Conservation (phyloP, 2,113 vertebrate genomes). For the Hepsetus odoe region DNA sequence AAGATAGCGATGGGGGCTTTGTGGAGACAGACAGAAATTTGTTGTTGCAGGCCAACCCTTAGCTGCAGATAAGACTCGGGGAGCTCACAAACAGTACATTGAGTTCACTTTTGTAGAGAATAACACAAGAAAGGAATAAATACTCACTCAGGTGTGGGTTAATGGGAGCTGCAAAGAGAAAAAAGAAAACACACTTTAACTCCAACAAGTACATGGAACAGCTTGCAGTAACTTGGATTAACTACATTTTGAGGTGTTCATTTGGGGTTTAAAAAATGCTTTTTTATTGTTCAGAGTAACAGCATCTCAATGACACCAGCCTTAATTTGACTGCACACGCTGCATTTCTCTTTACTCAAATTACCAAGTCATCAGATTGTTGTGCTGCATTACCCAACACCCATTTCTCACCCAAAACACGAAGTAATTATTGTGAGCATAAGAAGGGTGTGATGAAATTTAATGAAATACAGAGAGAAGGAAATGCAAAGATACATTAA, state of each 20-base stretch:
- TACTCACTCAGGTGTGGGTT: slow-evolving; percentile 86
- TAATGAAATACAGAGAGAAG: slow-evolving; percentile 4
- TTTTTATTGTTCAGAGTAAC: background rate
- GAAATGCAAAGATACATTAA: slow-evolving; percentile 13
- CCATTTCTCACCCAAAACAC: background rate
- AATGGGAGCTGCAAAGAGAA: slow-evolving; percentile 75
- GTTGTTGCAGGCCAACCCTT: background rate
- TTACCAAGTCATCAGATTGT: background rate
- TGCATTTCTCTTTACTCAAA: background rate
- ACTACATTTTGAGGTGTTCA: background rate
- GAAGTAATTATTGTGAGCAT: slow-evolving; percentile 7
- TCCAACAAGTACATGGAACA: slow-evolving; percentile 8
- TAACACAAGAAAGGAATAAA: background rate
- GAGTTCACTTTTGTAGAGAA: background rate
- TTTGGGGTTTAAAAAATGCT: background rate
- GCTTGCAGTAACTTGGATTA: background rate
- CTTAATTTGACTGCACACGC: background rate
- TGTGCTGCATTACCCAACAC: background rate
- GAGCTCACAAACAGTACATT: background rate
- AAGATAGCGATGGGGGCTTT: slow-evolving; percentile 52
- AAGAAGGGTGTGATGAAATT: slow-evolving; percentile 14
- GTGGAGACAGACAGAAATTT: background rate
- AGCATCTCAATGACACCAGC: background rate
- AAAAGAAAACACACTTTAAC: slow-evolving; percentile 58
- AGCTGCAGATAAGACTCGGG: slow-evolving; percentile 27